Evolutionary conservation across 2,888 invertebrate genomes (phyloP).

Genomic region (Nebria brevicollis): DNA sequence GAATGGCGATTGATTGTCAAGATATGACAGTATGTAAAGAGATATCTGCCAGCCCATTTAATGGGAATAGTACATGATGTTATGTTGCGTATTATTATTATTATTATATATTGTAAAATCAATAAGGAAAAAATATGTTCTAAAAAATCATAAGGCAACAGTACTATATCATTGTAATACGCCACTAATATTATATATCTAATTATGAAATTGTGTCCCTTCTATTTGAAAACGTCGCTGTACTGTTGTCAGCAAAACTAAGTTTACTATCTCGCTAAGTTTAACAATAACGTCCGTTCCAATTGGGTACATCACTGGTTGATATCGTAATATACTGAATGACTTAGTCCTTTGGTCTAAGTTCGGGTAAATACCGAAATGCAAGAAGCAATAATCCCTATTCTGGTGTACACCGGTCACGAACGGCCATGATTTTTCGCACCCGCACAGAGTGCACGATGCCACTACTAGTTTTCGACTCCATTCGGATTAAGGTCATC

Average conservation of each 20-base stretch:
- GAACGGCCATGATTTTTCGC: neutral
- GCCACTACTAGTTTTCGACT: neutral
- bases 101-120: too few species aligned
- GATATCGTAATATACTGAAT: neutral
- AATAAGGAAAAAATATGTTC: too few species aligned
- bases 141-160: too few species aligned
- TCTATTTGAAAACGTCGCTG: neutral
- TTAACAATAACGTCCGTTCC: neutral
- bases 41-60: too few species aligned
- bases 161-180: neutral
- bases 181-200: neutral
- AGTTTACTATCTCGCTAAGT: neutral
- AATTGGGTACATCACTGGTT: neutral
- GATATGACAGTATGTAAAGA: too few species aligned
- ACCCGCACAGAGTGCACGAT: slow-evolving; percentile 6
- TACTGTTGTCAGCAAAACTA: neutral
- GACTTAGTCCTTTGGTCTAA: neutral
- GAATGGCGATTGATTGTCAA: too few species aligned
- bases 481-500: slow-evolving; percentile 33
- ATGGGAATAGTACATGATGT: too few species aligned
- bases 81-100: too few species aligned
- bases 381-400: neutral
- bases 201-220: neutral
- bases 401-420: neutral
- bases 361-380: neutral